phyloP scores from a whole-genome alignment of 2,797 vertebrate genomes.

The Gallinago solitaria region DNA sequence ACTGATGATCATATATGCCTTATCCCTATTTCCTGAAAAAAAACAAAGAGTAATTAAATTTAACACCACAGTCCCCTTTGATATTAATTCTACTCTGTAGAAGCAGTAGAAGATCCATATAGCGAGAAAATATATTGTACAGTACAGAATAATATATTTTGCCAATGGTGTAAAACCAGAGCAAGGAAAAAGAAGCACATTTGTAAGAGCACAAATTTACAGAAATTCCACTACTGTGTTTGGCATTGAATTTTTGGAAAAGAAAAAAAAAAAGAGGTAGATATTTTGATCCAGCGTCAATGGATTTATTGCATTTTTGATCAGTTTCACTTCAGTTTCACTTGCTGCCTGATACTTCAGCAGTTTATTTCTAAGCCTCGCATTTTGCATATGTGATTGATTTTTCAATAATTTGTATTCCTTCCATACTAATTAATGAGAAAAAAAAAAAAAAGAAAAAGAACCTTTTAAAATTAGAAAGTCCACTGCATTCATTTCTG shows the following conservation, averaged over 20 bases:
- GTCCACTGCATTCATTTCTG: slow-evolving; percentile 46
- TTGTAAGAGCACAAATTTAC: slow-evolving; percentile 81
- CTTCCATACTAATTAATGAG: slow-evolving; percentile 18
- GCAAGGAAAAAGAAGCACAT: slow-evolving; percentile 80
- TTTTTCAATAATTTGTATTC: slow-evolving; percentile 26
- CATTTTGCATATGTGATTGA: slow-evolving; percentile 56
- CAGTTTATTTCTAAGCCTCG: slow-evolving; percentile 61
- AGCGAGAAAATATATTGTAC: slow-evolving; percentile 62
- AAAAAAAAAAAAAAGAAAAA: neutral
- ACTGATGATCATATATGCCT: slow-evolving; percentile 57
- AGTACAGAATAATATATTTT: slow-evolving; percentile 61
- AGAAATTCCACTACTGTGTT: slow-evolving; percentile 59
- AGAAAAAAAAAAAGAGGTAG: neutral
- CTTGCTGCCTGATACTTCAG: slow-evolving; percentile 60
- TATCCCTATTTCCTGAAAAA: slow-evolving; percentile 54
- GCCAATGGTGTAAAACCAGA: slow-evolving; percentile 61
- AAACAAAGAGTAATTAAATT: neutral
- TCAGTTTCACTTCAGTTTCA: slow-evolving; percentile 67
- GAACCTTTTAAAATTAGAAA: slow-evolving; percentile 33
- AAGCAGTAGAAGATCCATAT: slow-evolving; percentile 49
- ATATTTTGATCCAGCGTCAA: slow-evolving; percentile 48
- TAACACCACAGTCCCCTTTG: slow-evolving; percentile 60
- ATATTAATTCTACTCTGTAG: slow-evolving; percentile 10
- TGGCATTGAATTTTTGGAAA: slow-evolving; percentile 62
- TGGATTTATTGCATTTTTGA: slow-evolving; percentile 56